These are phyloP conservation scores for Agonopterix arenella DNA, from an alignment of 2,888 invertebrate genomes.

Conservation along the genomic window DNA sequence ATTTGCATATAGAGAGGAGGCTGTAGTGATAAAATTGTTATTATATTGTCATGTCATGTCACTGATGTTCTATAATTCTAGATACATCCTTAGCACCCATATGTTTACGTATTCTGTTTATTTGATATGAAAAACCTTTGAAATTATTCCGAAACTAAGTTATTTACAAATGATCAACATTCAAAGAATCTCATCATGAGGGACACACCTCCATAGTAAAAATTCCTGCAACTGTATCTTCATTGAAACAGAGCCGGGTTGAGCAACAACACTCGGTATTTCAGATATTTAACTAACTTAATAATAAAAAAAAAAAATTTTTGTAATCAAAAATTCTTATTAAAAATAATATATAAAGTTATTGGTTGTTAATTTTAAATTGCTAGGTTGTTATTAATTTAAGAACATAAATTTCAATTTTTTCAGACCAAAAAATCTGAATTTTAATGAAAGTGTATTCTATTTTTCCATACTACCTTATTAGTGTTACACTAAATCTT, in stretches of 20 bases:
- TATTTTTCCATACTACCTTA: too few species aligned
- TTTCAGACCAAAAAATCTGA: too few species aligned
- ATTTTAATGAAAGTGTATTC: too few species aligned
- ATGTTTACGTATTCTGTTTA: constrained; percentile 2
- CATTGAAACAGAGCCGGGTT: not conserved
- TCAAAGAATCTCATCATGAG: not conserved
- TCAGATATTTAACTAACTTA: too few species aligned
- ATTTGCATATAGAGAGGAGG: not conserved
- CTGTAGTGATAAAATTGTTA: constrained; percentile 1
- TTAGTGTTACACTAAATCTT: too few species aligned
- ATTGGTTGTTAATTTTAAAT: too few species aligned
- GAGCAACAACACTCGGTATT: too few species aligned
- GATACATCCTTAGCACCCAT: constrained; percentile 9
- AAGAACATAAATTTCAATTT: too few species aligned
- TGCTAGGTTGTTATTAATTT: too few species aligned
- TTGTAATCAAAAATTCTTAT: too few species aligned
- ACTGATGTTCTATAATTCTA: constrained; percentile 6
- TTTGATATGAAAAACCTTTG: constrained; percentile 3
- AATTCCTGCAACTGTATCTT: not conserved
- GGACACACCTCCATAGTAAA: not conserved
- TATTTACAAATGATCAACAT: not conserved
- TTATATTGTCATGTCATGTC: constrained; percentile 5
- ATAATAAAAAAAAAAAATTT: too few species aligned
- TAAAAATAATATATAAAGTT: too few species aligned
- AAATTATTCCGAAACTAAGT: not conserved